phyloP scores from a whole-genome alignment of 1,140 invertebrate genomes.

The Nebria ingens region DNA sequence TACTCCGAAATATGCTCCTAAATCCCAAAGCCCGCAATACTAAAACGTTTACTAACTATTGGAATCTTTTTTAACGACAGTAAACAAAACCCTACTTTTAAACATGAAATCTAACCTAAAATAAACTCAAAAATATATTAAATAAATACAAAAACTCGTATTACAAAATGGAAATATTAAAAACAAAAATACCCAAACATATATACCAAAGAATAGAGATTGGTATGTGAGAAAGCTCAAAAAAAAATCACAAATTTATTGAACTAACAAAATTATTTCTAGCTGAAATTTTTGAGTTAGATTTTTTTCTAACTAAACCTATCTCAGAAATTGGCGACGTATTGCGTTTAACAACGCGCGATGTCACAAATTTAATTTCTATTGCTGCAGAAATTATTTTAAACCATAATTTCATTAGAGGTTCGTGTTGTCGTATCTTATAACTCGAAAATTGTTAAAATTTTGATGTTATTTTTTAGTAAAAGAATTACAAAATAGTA shows the following conservation, averaged over 20 bases:
- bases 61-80: too few relatives aligned
- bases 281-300: background rate
- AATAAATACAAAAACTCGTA: background rate
- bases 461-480: background rate
- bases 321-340: background rate
- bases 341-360: background rate
- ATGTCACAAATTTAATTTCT: background rate
- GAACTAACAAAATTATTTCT: background rate
- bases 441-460: background rate
- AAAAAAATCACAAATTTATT: background rate
- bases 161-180: slow-evolving; percentile 7
- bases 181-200: background rate
- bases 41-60: too few relatives aligned
- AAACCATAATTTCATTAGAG: background rate
- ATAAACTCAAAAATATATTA: background rate
- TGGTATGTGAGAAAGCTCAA: background rate
- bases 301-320: background rate
- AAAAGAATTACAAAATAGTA: background rate
- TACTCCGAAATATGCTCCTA: too few relatives aligned
- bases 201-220: background rate
- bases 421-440: too few relatives aligned
- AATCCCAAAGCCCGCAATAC: too few relatives aligned
- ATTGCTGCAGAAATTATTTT: background rate
- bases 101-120: too few relatives aligned
- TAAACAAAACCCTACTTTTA: too few relatives aligned